Evolutionary conservation across 2,888 invertebrate genomes (phyloP).

Genomic region (Xanthostigma xanthostigma): DNA sequence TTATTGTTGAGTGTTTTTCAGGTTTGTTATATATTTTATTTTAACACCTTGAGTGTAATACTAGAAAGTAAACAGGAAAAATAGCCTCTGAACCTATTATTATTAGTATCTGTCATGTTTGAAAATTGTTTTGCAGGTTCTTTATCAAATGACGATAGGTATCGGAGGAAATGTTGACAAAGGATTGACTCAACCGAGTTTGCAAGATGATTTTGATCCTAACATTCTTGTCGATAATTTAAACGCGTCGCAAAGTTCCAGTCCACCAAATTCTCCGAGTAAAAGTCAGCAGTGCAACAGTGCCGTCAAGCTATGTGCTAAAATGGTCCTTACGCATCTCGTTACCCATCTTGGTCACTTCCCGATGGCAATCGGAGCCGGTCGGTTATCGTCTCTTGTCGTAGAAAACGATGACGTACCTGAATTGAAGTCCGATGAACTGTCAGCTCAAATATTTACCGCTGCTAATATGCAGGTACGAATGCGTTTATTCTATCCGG

Average conservation of each 20-base stretch:
- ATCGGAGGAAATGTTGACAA: conserved; percentile 33
- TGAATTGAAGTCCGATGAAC: conserved; percentile 53
- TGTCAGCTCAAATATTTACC: conserved; percentile 64
- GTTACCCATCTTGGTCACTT: conserved; percentile 89
- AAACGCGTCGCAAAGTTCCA: conserved; percentile 24
- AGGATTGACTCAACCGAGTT: conserved; percentile 34
- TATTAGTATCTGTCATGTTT: background rate
- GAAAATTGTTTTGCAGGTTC: conserved; percentile 29
- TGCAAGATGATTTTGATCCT: conserved; percentile 56
- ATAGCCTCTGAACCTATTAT: too few relatives aligned
- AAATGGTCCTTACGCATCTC: conserved; percentile 60
- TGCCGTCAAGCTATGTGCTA: conserved; percentile 41
- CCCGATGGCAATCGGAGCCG: conserved; percentile 80
- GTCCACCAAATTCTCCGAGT: conserved; percentile 31
- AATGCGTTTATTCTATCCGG: too few relatives aligned
- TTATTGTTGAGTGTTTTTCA: conserved; percentile 56
- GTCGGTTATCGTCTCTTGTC: conserved; percentile 75
- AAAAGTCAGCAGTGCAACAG: conserved; percentile 33
- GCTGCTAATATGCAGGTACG: conserved; percentile 64
- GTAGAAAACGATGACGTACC: conserved; percentile 86
- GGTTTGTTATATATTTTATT: conserved; percentile 27
- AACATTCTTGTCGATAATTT: conserved; percentile 57
- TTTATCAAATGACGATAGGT: conserved; percentile 43
- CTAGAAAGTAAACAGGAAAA: background rate
- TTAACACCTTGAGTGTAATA: background rate